Base-by-base conservation (phyloP, 2,797 vertebrate species). In the Lycodopsis pacificus region DNA sequence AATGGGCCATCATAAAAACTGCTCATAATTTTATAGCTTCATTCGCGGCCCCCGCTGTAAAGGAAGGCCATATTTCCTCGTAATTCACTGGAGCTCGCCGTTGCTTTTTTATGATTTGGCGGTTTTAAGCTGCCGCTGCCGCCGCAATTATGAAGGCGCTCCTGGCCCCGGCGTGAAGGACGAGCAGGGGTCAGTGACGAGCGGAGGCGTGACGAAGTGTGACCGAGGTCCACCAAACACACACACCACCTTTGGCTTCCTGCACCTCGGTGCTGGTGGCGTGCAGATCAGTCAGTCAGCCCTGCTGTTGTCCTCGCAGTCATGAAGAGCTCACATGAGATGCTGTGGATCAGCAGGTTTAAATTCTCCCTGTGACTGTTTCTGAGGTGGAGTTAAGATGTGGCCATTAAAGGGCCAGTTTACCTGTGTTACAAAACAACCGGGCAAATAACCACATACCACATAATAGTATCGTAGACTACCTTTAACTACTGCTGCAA, bases 11-110 rank as follows among this genome's bases (percentile, higher is more conserved):
- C 97, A 97, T 99, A 99, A 99, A 99, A 98, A 97, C 97, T 97
- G 97, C 97, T 98, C 97, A 98, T 99, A 98, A 98, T 99, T 99
- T 99, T 97, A 99, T 97, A 96, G 97, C 97, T 98, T 98, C 97
- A 98, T 99, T 99, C 97, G 96, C 96, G 88, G 96, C 97, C 97
- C 97, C 96, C 93, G 96, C 96, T 96, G 97, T 97, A 97, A 98
- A 98, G 96, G 96, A 95, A 96, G 96, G 96, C 95, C 95, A 97
- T 98, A 98, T 98, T 98, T 98, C 96, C 94, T 97, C 96, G 94
- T 96, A 94, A 95, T 93, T 95, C 95, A 95, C 94, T 90, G 81
- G 81, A 89, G 91, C 93, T 91, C 82, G 57, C 91, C 85, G 57
- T 78, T 90, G 91, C 92, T 88, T 88, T 91, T 96, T 96, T 95